Percentiles rank a stretch among this genome's conserved stretches.
Conservation (phyloP, 1,140 invertebrate species). For the Muscidifurax raptorellus region DNA sequence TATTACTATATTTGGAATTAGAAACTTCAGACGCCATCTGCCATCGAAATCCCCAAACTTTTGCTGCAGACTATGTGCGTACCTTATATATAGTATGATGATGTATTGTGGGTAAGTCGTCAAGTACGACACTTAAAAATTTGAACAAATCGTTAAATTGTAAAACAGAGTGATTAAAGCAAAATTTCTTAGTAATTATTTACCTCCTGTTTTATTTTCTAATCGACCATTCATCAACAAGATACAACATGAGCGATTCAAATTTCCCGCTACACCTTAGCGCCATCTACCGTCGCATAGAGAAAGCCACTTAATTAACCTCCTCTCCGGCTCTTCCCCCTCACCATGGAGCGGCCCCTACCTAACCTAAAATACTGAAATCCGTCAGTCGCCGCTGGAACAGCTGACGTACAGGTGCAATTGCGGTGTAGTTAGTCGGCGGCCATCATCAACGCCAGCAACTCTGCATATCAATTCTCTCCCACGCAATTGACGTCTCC, state of each 20-base stretch:
- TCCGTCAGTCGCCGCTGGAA: background rate
- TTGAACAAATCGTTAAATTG: no score
- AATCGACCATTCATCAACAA: no score
- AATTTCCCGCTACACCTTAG: background rate
- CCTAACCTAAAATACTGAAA: background rate
- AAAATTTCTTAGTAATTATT: no score
- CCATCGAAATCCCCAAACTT: background rate
- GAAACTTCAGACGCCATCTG: background rate
- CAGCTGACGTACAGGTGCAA: slow-evolving; percentile 39
- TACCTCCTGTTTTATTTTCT: no score
- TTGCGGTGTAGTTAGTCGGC: background rate
- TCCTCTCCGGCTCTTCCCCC: no score
- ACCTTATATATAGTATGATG: background rate
- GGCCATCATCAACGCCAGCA: background rate
- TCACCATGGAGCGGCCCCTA: no score
- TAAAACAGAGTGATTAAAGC: no score
- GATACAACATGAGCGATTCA: background rate
- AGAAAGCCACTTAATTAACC: no score
- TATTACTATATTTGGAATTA: background rate
- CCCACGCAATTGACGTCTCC: background rate
- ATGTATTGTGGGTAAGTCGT: background rate
- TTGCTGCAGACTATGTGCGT: no score
- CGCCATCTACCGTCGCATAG: no score
- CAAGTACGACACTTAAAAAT: no score
- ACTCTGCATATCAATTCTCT: background rate